These are phyloP conservation scores for Pantherophis guttatus DNA, from an alignment of 2,113 vertebrate genomes.

Conservation along the genomic window DNA sequence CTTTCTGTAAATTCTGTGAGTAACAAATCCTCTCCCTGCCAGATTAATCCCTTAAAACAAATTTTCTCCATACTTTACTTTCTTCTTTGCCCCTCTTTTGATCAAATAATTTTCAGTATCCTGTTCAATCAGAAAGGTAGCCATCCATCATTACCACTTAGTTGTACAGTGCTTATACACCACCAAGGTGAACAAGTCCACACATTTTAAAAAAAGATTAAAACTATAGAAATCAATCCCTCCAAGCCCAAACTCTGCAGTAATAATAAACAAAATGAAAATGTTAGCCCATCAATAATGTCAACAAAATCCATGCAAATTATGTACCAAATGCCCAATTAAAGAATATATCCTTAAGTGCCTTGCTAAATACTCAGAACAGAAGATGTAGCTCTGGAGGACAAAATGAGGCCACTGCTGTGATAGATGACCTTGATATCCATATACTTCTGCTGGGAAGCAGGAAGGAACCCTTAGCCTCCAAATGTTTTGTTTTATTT, in stretches of 20 bases:
- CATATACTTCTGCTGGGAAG: background rate
- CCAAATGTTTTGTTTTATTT: background rate
- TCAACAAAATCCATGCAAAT: background rate
- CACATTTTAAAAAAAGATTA: background rate
- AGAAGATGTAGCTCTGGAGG: background rate
- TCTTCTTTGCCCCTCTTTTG: background rate
- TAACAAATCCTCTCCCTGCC: background rate
- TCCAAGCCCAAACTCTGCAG: background rate
- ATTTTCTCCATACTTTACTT: background rate
- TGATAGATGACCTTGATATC: background rate
- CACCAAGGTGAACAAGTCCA: background rate
- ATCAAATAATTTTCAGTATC: background rate
- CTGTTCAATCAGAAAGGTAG: background rate
- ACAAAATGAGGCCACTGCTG: background rate
- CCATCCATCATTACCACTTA: background rate
- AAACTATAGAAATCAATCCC: background rate
- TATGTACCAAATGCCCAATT: background rate
- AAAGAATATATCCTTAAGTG: background rate
- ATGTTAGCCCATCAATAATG: background rate
- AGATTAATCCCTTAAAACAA: background rate
- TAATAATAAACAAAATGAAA: background rate
- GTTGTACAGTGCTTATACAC: background rate
- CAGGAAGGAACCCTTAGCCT: background rate
- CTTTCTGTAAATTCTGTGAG: background rate
- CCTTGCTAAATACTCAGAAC: background rate